Percentiles rank a stretch among this genome's conserved stretches.
phyloP scores from a whole-genome alignment of 2,797 vertebrate genomes.

The Pithecia hirsuta region DNA sequence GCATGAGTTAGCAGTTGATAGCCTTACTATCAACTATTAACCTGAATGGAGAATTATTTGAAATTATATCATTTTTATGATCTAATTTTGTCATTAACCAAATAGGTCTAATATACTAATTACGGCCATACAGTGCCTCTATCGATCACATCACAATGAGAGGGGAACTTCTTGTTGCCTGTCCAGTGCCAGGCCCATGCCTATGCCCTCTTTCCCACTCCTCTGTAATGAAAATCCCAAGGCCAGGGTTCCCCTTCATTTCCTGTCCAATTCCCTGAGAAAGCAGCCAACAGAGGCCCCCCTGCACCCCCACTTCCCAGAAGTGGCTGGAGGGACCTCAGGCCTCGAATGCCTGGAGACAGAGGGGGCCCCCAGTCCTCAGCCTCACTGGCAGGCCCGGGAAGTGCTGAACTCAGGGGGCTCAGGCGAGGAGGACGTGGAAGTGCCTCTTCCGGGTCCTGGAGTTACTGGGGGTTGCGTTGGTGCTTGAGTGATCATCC shows the following conservation, averaged over 20 bases:
- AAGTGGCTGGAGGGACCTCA: background rate
- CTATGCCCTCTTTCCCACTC: background rate
- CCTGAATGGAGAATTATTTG: background rate
- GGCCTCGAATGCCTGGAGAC: background rate
- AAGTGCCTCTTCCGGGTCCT: slow-evolving; percentile 38
- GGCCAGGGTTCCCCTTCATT: background rate
- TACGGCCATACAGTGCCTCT: background rate
- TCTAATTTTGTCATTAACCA: background rate
- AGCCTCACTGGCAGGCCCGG: slow-evolving; percentile 52
- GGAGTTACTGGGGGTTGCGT: fast-evolving
- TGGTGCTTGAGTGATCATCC: background rate
- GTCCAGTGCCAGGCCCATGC: background rate
- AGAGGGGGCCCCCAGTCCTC: background rate
- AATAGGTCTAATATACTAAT: background rate
- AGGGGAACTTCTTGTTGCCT: background rate
- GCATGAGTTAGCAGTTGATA: background rate
- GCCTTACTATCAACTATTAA: background rate
- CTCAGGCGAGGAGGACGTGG: background rate
- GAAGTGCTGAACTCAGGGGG: slow-evolving; percentile 78
- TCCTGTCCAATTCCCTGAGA: slow-evolving; percentile 31
- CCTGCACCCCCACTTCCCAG: too few species aligned
- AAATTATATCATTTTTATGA: background rate
- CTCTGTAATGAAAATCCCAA: background rate
- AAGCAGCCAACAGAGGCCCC: background rate
- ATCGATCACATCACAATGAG: background rate